These are phyloP conservation scores for Cenopis cana DNA, from an alignment of 2,888 invertebrate genomes.

Conservation along the genomic window DNA sequence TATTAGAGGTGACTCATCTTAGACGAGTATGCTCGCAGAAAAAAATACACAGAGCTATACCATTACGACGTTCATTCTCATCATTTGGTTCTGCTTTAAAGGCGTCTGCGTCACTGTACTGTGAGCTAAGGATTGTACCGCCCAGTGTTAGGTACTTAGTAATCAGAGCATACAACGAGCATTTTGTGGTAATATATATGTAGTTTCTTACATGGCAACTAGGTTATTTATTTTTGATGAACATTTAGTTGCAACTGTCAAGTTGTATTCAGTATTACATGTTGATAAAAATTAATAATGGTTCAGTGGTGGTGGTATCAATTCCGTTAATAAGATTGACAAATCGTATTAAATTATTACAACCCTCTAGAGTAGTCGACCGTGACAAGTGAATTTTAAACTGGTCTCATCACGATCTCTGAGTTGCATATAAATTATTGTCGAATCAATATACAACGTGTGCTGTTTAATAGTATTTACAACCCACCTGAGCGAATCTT, in stretches of 20 bases:
- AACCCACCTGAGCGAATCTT: neutral
- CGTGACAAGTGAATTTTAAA: neutral
- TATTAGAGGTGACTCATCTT: slow-evolving; percentile 70
- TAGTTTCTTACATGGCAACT: neutral
- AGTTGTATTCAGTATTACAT: no score
- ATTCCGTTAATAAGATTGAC: neutral
- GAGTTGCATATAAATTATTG: neutral
- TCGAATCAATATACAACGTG: neutral
- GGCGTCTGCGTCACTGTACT: neutral
- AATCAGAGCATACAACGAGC: neutral
- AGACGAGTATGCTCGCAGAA: slow-evolving; percentile 26
- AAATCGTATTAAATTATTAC: neutral
- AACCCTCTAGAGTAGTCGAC: neutral
- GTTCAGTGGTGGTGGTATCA: neutral
- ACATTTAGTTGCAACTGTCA: no score
- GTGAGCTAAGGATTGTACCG: neutral
- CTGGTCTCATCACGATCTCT: neutral
- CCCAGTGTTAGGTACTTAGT: neutral
- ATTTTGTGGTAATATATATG: neutral
- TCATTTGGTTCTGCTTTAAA: slow-evolving; percentile 13
- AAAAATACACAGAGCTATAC: slow-evolving; percentile 33
- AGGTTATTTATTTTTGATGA: no score
- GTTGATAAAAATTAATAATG: no score
- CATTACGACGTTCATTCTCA: slow-evolving; percentile 29
- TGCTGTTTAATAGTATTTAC: neutral